Base-by-base conservation (phyloP, 2,113 vertebrate species). In the Melanerpes formicivorus region DNA sequence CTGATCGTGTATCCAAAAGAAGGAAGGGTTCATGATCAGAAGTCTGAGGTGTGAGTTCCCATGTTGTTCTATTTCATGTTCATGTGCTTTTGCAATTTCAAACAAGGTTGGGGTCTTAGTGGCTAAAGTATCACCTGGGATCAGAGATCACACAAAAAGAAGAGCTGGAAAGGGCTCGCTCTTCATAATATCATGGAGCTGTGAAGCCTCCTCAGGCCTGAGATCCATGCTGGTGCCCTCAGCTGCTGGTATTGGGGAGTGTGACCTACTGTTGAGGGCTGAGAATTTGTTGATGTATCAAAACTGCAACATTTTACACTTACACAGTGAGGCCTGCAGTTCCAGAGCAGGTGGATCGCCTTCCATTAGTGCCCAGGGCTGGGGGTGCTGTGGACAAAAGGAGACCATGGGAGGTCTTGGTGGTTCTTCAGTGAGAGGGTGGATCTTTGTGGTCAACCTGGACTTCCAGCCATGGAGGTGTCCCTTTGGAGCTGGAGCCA, bases 401-500 rank as follows among this genome's bases (percentile, higher is more conserved):
- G 42, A 64, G 34, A 67, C 11, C 25, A 15, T 9, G 55, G 16
- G 11, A 58, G 10, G 15, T 52, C 32, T 58, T 23, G 9, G 8
- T 30, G 58, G 4, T 13, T 76, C 19, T 80, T 23, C 16, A 14
- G 14, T 32, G 58, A 46, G 12, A 4, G 4, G 8, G 4, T 62
- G 34, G 11, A 34, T 88, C 32, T 75, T 50, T 34, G 16, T 1
- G 2, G 16, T 3, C 26, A 67, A 23, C n/a, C 13, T 54, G 50
- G 32, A 13, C 34, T 59, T 84, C 48, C 44, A 79, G 42, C 3
- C 1, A 0, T 8, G 21, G 48, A 3, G 18, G 1, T 32, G 32
- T 67, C 27, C 32, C 62, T 66, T 59, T 0, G 1, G 55, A 87
- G 34, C 34, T 2, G 1, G 14, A 12, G 25, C 27, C 0, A 0